phyloP scores from a whole-genome alignment of 2,797 vertebrate genomes.

The Remorina albescens region DNA sequence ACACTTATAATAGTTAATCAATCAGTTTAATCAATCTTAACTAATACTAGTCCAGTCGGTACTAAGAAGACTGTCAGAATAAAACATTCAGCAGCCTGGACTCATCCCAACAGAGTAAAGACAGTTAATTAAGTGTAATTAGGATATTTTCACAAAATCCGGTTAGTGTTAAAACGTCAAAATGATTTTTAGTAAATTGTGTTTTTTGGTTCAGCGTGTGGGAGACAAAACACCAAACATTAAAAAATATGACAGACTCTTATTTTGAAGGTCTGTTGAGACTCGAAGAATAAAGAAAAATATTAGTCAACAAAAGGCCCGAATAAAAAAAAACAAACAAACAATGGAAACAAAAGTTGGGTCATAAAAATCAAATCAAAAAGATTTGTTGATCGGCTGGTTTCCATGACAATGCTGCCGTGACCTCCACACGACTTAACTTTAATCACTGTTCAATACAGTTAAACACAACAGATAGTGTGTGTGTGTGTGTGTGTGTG shows the following conservation, averaged over 20 bases:
- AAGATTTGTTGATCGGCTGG: neutral
- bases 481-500: slow-evolving; percentile 31
- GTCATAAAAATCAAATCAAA: neutral
- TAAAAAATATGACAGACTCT: too few species aligned
- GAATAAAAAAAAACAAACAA: neutral
- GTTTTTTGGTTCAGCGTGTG: too few species aligned
- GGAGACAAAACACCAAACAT: too few species aligned
- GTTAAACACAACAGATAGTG: slow-evolving; percentile 10
- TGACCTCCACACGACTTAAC: slow-evolving; percentile 17
- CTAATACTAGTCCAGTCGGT: neutral
- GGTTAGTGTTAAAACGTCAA: too few species aligned
- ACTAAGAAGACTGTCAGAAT: neutral
- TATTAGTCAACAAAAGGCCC: neutral
- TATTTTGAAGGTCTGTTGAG: too few species aligned
- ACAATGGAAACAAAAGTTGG: neutral
- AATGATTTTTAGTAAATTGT: too few species aligned
- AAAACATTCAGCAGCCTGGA: too few species aligned
- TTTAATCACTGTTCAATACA: slow-evolving; percentile 18
- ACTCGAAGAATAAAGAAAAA: neutral
- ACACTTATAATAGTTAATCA: neutral
- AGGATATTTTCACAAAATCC: too few species aligned
- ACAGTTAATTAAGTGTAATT: too few species aligned
- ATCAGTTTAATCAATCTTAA: neutral
- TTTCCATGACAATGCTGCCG: neutral
- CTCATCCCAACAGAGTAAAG: too few species aligned